Evolutionary conservation across 2,888 invertebrate species (phyloP), one percentile per base, ranked within the genome.

Genomic region (Patella caerulea): DNA sequence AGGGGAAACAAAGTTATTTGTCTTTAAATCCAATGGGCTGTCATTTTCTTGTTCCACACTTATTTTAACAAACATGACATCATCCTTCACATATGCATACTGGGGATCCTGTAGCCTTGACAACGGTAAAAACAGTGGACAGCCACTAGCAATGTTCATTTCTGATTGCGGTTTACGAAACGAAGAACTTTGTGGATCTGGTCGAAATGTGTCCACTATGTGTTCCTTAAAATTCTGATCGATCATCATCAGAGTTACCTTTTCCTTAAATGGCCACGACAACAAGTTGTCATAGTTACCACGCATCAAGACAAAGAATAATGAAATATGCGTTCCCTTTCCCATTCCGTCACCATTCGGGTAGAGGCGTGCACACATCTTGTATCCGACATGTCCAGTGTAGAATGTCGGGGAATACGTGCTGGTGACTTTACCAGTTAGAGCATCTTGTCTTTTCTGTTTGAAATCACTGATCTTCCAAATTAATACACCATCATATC

Each of bases 131-230:
- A 92, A 91, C 74, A 89, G 79, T 0, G 92, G 92, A 78, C 90
- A 91, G 1, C 92, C 92, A 78, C 88, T 89, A 5, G 91, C 91
- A 15, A 91, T 90, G 85, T 91, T 92, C 90, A 91, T 91, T 76
- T 91, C 90, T 2, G 89, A 83, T 15, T 84, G 85, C 5, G 92
- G 92, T 45, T 88, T 82, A 73, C 87, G 85, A 85, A 91, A 92
- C 0, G 90, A 90, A 3, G 88, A 85, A 74, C 90, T 90, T 71
- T 84, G 85, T 0, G 88, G 88, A 80, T 92, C 91, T 0, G 91
- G 91, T 59, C 88, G 81, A 83, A 92, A 92, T 0, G 91, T 87
- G 77, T 91, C 91, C n/a, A 88, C 79, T 5, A 91, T 81, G 73
- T 91, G 88, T n/a, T 90, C 87, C 15, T 84, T 81, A 53, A 83